These are phyloP conservation scores for Cistogaster globosa DNA, from an alignment of 2,888 invertebrate species.

Conservation along the genomic window DNA sequence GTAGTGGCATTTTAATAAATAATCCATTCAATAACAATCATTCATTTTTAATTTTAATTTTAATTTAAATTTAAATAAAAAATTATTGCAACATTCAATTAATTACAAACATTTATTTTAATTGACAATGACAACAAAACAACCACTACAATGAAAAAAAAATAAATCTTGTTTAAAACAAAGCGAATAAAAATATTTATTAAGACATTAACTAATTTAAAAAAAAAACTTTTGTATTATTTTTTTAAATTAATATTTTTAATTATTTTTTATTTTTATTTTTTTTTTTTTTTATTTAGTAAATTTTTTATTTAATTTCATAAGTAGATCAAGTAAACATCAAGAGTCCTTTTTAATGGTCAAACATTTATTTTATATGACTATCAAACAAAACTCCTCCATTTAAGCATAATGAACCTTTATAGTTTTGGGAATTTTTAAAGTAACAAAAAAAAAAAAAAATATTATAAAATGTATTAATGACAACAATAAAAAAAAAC, in stretches of 20 bases:
- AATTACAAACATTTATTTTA: neutral
- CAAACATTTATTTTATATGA: slow-evolving; percentile 30
- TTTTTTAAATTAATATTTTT: neutral
- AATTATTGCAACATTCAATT: neutral
- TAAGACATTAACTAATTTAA: too few relatives aligned
- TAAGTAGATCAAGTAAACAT: slow-evolving; percentile 42
- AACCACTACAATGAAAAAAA: too few relatives aligned
- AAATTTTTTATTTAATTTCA: slow-evolving; percentile 31
- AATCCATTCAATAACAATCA: neutral
- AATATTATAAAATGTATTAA: slow-evolving; percentile 26
- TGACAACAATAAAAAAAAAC: slow-evolving; percentile 26
- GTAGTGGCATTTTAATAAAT: neutral
- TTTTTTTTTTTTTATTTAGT: slow-evolving; percentile 8
- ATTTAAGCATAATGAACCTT: slow-evolving; percentile 41
- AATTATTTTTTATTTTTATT: neutral
- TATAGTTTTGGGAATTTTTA: slow-evolving; percentile 68
- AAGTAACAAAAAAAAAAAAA: slow-evolving; percentile 34
- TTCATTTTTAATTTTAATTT: neutral
- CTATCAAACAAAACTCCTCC: slow-evolving; percentile 39
- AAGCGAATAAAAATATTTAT: too few relatives aligned
- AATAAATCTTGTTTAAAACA: too few relatives aligned
- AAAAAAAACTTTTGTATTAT: neutral
- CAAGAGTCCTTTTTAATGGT: slow-evolving; percentile 34
- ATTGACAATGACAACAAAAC: too few relatives aligned
- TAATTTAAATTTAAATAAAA: neutral